These are phyloP conservation scores for Picus viridis DNA, from an alignment of 2,797 vertebrate species.

Conservation along the genomic window DNA sequence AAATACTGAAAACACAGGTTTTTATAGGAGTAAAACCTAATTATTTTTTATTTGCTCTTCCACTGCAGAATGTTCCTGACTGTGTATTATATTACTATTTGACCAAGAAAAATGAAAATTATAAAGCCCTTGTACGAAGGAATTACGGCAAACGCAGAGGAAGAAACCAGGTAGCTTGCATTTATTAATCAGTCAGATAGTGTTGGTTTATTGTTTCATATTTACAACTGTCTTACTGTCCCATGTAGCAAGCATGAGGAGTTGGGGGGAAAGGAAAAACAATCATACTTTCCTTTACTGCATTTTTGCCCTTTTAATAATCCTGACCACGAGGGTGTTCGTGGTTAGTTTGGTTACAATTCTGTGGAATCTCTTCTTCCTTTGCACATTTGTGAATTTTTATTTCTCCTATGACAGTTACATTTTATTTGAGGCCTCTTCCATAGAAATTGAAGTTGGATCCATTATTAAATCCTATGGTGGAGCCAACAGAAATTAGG, in stretches of 20 bases:
- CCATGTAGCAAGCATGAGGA: neutral
- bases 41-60: neutral
- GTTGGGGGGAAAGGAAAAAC: no score
- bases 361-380: neutral
- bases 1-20: neutral
- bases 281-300: neutral
- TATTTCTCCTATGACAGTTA: neutral
- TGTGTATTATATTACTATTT: conserved; percentile 98
- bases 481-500: conserved; percentile 18
- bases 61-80: conserved; percentile 91
- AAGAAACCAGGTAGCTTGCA: conserved; percentile 89
- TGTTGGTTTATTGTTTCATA: neutral
- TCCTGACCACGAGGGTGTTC: neutral
- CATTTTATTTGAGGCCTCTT: neutral
- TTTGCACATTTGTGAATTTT: neutral
- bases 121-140: conserved; percentile 94
- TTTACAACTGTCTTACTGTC: neutral
- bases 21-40: neutral
- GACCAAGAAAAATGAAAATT: conserved; percentile 99
- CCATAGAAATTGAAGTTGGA: neutral
- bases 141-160: conserved; percentile 95
- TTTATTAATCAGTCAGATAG: neutral
- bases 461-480: neutral
- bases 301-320: neutral
- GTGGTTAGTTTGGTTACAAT: neutral